Percentiles rank a stretch among this genome's conserved stretches.
These are phyloP conservation scores for Himalopsyche japonica DNA, from an alignment of 2,888 invertebrate species.

Conservation along the genomic window DNA sequence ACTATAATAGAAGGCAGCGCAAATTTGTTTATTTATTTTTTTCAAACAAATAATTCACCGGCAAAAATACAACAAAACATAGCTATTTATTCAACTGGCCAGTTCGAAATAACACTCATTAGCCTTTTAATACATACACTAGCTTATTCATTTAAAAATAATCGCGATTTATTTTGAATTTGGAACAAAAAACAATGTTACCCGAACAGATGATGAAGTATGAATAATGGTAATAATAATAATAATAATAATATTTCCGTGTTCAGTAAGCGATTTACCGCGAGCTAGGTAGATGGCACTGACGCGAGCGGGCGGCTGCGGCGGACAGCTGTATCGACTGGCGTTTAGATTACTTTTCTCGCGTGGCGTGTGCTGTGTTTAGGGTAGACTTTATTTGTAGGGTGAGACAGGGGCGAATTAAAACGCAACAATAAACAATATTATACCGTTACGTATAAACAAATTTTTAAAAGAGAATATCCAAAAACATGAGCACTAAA, in stretches of 20 bases:
- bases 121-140: neutral
- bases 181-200: neutral
- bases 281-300: neutral
- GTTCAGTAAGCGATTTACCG: neutral
- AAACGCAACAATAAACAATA: neutral
- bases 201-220: neutral
- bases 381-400: constrained; percentile 28
- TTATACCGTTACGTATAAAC: neutral
- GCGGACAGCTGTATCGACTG: constrained; percentile 33
- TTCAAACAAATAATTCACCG: neutral
- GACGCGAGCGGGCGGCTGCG: constrained; percentile 3
- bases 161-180: neutral
- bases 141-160: neutral
- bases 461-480: neutral
- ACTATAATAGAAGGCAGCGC: neutral
- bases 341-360: neutral
- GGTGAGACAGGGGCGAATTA: constrained; percentile 18
- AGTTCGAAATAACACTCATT: neutral
- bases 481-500: too few species aligned
- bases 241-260: neutral
- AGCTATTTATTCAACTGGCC: neutral
- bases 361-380: constrained; percentile 31
- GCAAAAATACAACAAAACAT: neutral
- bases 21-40: neutral
- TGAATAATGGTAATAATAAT: too few species aligned